Percentiles rank a stretch among this genome's conserved stretches.
phyloP scores from a whole-genome alignment of 2,797 vertebrate species.

The Urocyon cinereoargenteus region DNA sequence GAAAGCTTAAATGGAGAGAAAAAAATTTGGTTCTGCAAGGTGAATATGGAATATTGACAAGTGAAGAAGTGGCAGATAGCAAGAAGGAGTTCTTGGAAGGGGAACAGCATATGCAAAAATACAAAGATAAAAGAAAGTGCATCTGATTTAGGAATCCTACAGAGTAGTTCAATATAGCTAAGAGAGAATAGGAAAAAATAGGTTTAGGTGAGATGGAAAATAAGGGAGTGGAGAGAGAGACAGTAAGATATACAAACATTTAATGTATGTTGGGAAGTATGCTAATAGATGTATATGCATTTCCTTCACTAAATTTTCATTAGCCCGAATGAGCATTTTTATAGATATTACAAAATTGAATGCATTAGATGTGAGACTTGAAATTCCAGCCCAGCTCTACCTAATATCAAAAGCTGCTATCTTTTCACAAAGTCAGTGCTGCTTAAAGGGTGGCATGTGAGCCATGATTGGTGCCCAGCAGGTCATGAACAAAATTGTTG shows the following conservation, averaged over 20 bases:
- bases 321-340: not conserved
- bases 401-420: not conserved
- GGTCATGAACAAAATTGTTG: not conserved
- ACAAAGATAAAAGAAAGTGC: not conserved
- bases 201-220: not conserved
- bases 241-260: not conserved
- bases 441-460: not conserved
- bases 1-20: not conserved
- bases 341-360: not conserved
- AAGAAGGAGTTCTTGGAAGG: not conserved
- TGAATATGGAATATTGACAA: not conserved
- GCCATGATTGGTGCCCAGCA: not conserved
- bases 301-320: not conserved
- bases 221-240: not conserved
- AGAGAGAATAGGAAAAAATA: not conserved
- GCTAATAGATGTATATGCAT: not conserved
- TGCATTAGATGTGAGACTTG: not conserved
- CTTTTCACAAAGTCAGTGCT: slow-evolving; percentile 20
- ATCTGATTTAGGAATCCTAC: not conserved
- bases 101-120: not conserved
- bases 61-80: not conserved
- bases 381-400: not conserved
- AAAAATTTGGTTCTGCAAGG: not conserved
- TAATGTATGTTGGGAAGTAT: not conserved
- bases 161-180: not conserved